These are phyloP conservation scores for Adelges cooleyi DNA, from an alignment of 1,140 invertebrate genomes.

Conservation along the genomic window DNA sequence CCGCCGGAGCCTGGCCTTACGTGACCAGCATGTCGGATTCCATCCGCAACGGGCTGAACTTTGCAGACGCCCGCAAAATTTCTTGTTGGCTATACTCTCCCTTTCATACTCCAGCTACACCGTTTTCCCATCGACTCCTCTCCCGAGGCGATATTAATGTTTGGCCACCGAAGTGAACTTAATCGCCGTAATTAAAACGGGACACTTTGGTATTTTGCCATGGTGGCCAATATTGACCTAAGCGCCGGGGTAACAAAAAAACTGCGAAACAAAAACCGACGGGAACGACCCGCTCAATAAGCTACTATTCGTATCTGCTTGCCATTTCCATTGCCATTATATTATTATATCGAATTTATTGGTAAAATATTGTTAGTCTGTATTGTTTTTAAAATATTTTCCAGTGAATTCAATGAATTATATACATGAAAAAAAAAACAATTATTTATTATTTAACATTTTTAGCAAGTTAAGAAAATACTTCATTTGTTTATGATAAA, in stretches of 20 bases:
- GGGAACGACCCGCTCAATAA: background rate
- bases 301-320: too few relatives aligned
- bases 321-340: too few relatives aligned
- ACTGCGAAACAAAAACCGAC: background rate
- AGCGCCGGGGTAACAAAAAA: background rate
- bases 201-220: slow-evolving; percentile 26
- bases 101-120: background rate
- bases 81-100: slow-evolving; percentile 13
- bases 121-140: background rate
- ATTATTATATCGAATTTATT: too few relatives aligned
- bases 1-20: background rate
- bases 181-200: slow-evolving; percentile 22
- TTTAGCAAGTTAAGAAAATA: too few relatives aligned
- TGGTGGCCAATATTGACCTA: background rate
- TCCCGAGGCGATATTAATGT: slow-evolving; percentile 2
- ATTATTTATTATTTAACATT: too few relatives aligned
- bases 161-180: slow-evolving; percentile 22
- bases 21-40: slow-evolving; percentile 23
- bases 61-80: slow-evolving; percentile 26
- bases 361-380: too few relatives aligned
- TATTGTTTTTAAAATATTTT: too few relatives aligned
- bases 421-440: too few relatives aligned
- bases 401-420: too few relatives aligned
- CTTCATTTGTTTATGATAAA: too few relatives aligned
- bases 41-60: background rate